Base-by-base conservation (phyloP, 30 jellyfish, hydroid and myxozoan genomes). In the Mastigias papua region DNA sequence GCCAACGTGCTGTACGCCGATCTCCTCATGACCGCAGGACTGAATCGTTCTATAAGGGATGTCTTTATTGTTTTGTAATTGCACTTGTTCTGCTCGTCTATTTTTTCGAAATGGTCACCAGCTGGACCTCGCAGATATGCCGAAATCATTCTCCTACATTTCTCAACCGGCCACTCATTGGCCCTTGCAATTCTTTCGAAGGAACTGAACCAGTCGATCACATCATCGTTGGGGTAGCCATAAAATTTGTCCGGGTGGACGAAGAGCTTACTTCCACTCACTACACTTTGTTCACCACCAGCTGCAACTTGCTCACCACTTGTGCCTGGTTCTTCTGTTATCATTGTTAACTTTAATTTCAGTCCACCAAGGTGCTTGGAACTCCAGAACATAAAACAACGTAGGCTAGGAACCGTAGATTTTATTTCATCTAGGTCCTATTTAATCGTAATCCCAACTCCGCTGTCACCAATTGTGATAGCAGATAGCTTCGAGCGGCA, bases 351-450 rank as follows among this genome's bases (percentile, higher is more conserved):
- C 48, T 34, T n/a, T 5, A 74, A 8, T 10, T 37, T 51, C 10
- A 60, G 82, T 35, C 81, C 63, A 15, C 25, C 34, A 0, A 78
- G 21, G 26, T 49, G 30, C 34, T 23, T 51, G 1, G 82, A 1
- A 1, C 34, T 49, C 89, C 89, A 78, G 23, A 7, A 13, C 48
- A n/a, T 49, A 74, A 73, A 15, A 26, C 13, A 16, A 30, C 83
- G 71, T 2, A 1, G 83, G 83, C 83, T 72, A 31, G 83, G 77
- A 0, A 72, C 83, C 83, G 20, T 80, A 64, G 69, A 35, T 80
- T 3, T 58, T 64, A 0, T 11, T 80, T 61, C 90, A 80, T 69
- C 69, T 80, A 80, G 90, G 90, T 66, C 80, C 90, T 80, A 80
- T 34, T 80, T 80, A 80, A 80, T 80, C 80, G 79, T 1, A 10